Evolutionary conservation across 2,797 vertebrate species (phyloP).

Genomic region (Manis javanica): DNA sequence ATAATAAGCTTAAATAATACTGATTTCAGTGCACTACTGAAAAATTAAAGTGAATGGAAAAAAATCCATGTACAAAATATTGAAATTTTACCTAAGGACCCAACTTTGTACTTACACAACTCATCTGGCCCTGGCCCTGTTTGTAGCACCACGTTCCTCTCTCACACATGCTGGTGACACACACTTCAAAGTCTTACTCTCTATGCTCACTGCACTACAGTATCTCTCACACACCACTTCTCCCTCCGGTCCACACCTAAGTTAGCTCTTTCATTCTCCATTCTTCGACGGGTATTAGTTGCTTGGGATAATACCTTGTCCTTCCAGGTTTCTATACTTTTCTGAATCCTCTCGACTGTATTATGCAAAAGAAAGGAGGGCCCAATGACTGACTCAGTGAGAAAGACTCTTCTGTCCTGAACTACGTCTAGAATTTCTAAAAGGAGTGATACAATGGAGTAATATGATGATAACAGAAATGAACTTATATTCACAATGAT

Average conservation of each 20-base stretch:
- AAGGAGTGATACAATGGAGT: not conserved
- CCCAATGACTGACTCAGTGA: not conserved
- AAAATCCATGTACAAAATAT: not conserved
- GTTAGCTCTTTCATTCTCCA: not conserved
- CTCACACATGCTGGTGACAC: not conserved
- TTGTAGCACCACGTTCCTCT: not conserved
- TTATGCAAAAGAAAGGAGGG: not conserved
- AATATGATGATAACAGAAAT: not conserved
- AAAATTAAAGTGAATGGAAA: not conserved
- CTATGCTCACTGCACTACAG: not conserved
- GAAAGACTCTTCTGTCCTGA: not conserved
- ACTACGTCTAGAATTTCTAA: too few species aligned
- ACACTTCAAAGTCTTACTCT: not conserved
- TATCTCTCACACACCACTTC: not conserved
- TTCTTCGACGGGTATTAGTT: not conserved
- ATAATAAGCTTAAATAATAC: not conserved
- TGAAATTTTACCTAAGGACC: not conserved
- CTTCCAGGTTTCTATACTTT: not conserved
- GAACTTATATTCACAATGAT: not conserved
- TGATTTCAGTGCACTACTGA: not conserved
- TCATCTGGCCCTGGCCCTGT: accelerated
- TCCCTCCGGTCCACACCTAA: not conserved
- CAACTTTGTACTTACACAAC: not conserved
- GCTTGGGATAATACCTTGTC: not conserved
- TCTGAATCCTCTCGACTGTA: not conserved